Conservation (phyloP, 2,797 vertebrate species). For the Channallabes apus region DNA sequence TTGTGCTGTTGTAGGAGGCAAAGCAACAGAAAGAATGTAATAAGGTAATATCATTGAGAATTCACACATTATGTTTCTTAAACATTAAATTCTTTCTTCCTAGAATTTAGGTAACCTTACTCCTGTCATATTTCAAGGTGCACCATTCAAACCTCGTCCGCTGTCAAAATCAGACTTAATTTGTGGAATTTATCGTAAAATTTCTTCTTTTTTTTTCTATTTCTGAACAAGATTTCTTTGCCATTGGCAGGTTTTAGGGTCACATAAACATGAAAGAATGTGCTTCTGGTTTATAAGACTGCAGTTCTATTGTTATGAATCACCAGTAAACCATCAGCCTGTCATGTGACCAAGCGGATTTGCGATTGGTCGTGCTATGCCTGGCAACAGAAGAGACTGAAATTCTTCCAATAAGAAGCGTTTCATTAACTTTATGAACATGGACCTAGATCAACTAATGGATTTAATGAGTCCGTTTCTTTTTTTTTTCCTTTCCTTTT, state of each 20-base stretch:
- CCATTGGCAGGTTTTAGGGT: not conserved
- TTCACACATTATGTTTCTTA: not conserved
- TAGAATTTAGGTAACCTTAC: not conserved
- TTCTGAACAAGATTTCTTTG: not conserved
- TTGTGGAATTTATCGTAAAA: not conserved
- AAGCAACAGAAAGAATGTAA: not conserved
- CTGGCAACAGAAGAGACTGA: conserved; percentile 43
- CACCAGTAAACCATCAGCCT: conserved; percentile 2
- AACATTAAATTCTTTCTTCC: not conserved
- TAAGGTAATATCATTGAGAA: not conserved
- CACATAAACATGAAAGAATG: not conserved
- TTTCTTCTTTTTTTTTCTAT: not conserved
- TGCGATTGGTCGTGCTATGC: conserved; percentile 17
- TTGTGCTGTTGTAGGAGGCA: not conserved
- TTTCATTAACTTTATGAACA: conserved; percentile 35
- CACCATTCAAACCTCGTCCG: not conserved
- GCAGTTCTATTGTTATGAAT: conserved; percentile 11
- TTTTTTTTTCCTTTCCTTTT: not conserved
- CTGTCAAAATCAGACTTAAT: not conserved
- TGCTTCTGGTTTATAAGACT: not conserved
- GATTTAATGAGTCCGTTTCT: conserved; percentile 11
- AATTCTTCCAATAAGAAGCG: conserved; percentile 31
- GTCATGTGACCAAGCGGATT: conserved; percentile 34
- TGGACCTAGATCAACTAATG: conserved; percentile 25
- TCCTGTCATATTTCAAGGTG: not conserved